Base-by-base conservation (phyloP, 1,140 invertebrate genomes). In the Notospermus geniculatus region DNA sequence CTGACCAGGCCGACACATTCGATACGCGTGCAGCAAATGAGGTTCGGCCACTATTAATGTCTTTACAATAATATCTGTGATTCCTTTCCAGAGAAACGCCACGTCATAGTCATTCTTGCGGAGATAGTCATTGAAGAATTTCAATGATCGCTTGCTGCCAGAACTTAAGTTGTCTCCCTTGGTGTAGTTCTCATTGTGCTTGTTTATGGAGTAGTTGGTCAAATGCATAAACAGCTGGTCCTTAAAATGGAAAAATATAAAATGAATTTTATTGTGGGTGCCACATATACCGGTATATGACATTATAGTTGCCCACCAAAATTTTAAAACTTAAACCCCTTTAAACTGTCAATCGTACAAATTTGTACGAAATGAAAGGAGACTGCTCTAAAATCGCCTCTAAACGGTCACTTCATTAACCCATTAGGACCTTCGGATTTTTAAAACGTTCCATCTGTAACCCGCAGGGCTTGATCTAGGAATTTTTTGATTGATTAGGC, bases 161-260 rank as follows among this genome's bases (percentile, higher is more conserved):
- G 75, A 68, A 30, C 76, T 70, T 11, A 68, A 60, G 4, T 63
- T 64, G 9, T 67, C 68, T 23, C 74, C 75, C 64, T 79, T 79
- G 55, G 80, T 73, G 60, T 81, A 81, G 55, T 59, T 73, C 36
- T 81, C 73, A 66, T 73, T 82, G 64, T 78, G 76, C 63, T 96
- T 97, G 82, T 98, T 98, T 62, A 98, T 91, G 70, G 92, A 95
- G 81, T 98, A 99, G 83, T 99, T 99, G 32, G 96, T 99, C 67
- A 99, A 85, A 85, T 99, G 96, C 91, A 97, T 97, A 80, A 90
- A 98, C 46, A 93, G 86, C 81, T 97, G 73, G 61, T 69, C 72
- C 78, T 81, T 70, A 53, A 74, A 67, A 4, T 27, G 28, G 17
- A 15, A 55, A 32, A 45, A 25, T 27, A 57, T 57, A 11, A 57